Evolutionary conservation across 1,140 invertebrate species (phyloP), one percentile per base, ranked within the genome.

Genomic region (Macrocentrus cingulum): DNA sequence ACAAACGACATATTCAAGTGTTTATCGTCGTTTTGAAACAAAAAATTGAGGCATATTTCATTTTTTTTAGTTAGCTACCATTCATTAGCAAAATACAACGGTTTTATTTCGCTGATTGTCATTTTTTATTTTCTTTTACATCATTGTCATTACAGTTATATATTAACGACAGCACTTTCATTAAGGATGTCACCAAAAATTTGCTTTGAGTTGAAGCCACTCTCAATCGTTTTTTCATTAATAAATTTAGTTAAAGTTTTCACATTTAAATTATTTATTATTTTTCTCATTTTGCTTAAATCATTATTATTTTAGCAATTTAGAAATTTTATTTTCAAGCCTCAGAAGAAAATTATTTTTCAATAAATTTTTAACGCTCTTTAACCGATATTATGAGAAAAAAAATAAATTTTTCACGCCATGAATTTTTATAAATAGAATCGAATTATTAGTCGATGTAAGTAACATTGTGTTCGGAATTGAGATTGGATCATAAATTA

Each of bases 1-100:
- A 71, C 65, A 65, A 65, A 67, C 63, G 69, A 65, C 61, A 72
- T 68, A 59, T 67, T 63, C 54, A 63, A 64, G 54, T 37, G 53
- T 57, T 59, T 53, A 41, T 59, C 51, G 60, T 59, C 48, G 56
- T 41, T 49, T 50, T 48, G 32, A 45, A 44, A 45, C 25, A 44
- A 16, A 46, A 45, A 20, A 13, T 22, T 42, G 20, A 34, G 42
- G 13, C 29, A 46, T 56, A n/a, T n/a, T n/a, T n/a, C n/a, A n/a
- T n/a, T n/a, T n/a, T n/a, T n/a, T n/a, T n/a, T n/a, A 45, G 48
- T 44, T 5, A 52, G 18, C 46, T 51, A 13, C 45, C 25, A 20
- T n/a, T n/a, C n/a, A 32, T 39, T 19, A 56, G 19, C 29, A 11
- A 34, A 15, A 22, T 16, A 20, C 22, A 56, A 60, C 39, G 23